Evolutionary conservation across 2,113 vertebrate species (phyloP), one percentile per base, ranked within the genome.

Genomic region (Callithrix jacchus): DNA sequence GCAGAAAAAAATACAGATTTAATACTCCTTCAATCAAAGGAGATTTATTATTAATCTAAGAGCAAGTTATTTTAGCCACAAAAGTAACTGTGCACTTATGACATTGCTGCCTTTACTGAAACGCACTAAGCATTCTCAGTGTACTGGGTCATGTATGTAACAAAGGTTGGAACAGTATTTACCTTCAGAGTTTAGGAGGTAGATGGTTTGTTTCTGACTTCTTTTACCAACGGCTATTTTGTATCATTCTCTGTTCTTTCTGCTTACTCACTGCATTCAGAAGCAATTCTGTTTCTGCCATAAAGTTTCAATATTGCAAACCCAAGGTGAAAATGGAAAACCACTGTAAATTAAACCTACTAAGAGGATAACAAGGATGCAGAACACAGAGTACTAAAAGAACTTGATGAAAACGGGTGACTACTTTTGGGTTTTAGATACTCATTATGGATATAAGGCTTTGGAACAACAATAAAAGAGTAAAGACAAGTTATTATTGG

Each of bases 21-120:
- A 94, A 95, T 88, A 61, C 12, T 68, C 14, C 84, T 96, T 88
- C 18, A 85, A 40, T 92, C 76, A 95, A 96, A 93, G 40, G 93
- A 87, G 49, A 84, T 49, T 23, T 32, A 82, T 88, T 81, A 87
- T 96, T 95, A 80, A 95, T 82, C 56, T 93, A 93, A 94, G 56
- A 92, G 18, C 30, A 95, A 76, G 45, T 58, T 92, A 66, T 45
- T 82, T 90, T 82, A 91, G 14, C 23, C 54, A 73, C 87, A 89
- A 96, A 64, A 82, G 84, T 42, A 8, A 1, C 3, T 27, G 11
- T 17, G 17, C 13, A 49, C 14, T 71, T 66, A 20, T 8, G 5
- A 83, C 10, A 32, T 40, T 92, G 40, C 11, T 76, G 14, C 64
- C 4, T 0, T 42, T 68, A 35, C 12, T 66, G 52, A 92, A 45